Evolutionary conservation across 2,888 invertebrate genomes (phyloP).

Genomic region (Muschampia plurimacula): DNA sequence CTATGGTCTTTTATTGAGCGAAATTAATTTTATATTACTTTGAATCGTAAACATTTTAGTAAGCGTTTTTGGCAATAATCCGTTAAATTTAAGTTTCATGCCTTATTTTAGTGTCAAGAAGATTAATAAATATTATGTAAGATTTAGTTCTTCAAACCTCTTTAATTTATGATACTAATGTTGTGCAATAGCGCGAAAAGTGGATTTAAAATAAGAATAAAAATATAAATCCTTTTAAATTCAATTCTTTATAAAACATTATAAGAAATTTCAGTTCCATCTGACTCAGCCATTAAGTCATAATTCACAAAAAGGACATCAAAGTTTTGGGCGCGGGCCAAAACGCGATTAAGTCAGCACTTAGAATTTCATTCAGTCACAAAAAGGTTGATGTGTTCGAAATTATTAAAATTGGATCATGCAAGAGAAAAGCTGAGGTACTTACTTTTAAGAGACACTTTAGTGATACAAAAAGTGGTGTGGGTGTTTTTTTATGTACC

Average conservation of each 20-base stretch:
- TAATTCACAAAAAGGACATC: constrained; percentile 39
- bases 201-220: not conserved
- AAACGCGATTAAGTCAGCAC: constrained; percentile 49
- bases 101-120: too few relatives aligned
- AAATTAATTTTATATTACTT: too few relatives aligned
- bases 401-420: constrained; percentile 26
- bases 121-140: too few relatives aligned
- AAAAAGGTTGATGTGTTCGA: constrained; percentile 32
- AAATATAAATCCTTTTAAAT: not conserved
- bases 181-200: too few relatives aligned
- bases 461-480: not conserved
- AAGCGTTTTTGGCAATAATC: too few relatives aligned
- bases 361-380: constrained; percentile 42
- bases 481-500: not conserved
- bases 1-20: not conserved
- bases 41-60: too few relatives aligned
- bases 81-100: too few relatives aligned
- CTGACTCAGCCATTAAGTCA: constrained; percentile 31
- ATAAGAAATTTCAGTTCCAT: constrained; percentile 23
- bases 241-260: constrained; percentile 6
- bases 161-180: too few relatives aligned
- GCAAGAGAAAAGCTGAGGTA: not conserved
- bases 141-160: too few relatives aligned
- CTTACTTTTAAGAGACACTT: not conserved
- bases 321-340: constrained; percentile 45